These are phyloP conservation scores for Campaea margaritaria DNA, from an alignment of 2,888 invertebrate genomes.

Conservation along the genomic window DNA sequence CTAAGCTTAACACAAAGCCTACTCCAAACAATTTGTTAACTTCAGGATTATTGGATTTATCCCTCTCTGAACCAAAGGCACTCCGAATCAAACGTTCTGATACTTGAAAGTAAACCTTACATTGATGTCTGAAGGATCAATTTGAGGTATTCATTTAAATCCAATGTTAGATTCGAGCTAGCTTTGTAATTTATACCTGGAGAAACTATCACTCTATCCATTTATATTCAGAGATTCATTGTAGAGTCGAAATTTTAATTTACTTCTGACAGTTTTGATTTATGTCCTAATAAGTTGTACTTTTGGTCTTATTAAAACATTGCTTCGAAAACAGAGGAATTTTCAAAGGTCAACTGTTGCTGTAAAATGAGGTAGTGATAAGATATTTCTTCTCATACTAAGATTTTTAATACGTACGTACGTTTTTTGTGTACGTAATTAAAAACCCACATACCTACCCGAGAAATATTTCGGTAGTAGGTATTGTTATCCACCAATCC, in stretches of 20 bases:
- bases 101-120: conserved; percentile 7
- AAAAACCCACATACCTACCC: no score
- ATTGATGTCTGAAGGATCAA: neutral
- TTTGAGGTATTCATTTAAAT: conserved; percentile 14
- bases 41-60: conserved; percentile 31
- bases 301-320: neutral
- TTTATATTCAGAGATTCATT: conserved; percentile 11
- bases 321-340: no score
- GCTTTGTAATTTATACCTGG: conserved; percentile 27
- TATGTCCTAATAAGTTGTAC: no score
- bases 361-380: no score
- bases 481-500: no score
- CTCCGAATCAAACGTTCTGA: conserved; percentile 1
- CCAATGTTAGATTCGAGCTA: conserved; percentile 22
- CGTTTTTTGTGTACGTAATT: no score
- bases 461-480: no score
- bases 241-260: conserved; percentile 16
- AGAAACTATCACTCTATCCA: conserved; percentile 17
- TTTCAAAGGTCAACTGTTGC: no score
- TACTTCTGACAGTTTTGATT: conserved; percentile 8
- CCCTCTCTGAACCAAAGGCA: conserved; percentile 12
- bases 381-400: no score
- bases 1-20: neutral
- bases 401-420: no score
- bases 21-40: conserved; percentile 18